Base-by-base conservation (phyloP, 1,140 invertebrate species). In the Polypedilum pembai region DNA sequence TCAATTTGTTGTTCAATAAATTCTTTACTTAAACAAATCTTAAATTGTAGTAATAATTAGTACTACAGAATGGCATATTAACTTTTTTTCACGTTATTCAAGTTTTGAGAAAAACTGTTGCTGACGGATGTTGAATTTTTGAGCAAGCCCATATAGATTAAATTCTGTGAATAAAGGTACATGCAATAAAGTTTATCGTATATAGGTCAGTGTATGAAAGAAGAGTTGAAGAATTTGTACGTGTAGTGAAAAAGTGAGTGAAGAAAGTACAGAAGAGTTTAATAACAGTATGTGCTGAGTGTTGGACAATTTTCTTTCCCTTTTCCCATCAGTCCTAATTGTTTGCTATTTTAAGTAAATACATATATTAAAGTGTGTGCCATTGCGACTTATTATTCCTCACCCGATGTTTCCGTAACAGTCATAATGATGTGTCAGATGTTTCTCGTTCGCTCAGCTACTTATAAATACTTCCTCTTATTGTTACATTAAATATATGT, bases 401-500 rank as follows among this genome's bases (percentile, higher is more conserved):
- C 17, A 20, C 17, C 5, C 18, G 8, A 20, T 18, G 17, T 20
- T 69, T 18, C 65, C 65, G 18, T 8, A 33, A 1, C 65, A 56
- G 45, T 56, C 45, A 56, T 56, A 56, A 56, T 56, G 45, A 56
- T 56, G 15, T 15, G 12, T 56, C 45, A 56, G 45, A 12, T 56
- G 12, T 56, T 56, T n/a, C 45, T 56, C 12, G 12, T n/a, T 56
- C 45, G 15, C n/a, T 56, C 45, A 56, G 12, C 12, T 56, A 56
- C n/a, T 21, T 20, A 69, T 69, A 69, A 20, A 20, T 20, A 20
- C 65, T 69, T 69, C 65, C 65, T 56, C n/a, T 69, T 69, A 69
- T 20, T 69, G 3, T 18, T 69, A 69, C 65, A 69, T 69, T 20
- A 69, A 69, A 69, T 69, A 12, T 69, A 69, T 69, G 65, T 69